These are phyloP conservation scores for Stenoptilia bipunctidactyla DNA, from an alignment of 2,888 invertebrate genomes.

Conservation along the genomic window DNA sequence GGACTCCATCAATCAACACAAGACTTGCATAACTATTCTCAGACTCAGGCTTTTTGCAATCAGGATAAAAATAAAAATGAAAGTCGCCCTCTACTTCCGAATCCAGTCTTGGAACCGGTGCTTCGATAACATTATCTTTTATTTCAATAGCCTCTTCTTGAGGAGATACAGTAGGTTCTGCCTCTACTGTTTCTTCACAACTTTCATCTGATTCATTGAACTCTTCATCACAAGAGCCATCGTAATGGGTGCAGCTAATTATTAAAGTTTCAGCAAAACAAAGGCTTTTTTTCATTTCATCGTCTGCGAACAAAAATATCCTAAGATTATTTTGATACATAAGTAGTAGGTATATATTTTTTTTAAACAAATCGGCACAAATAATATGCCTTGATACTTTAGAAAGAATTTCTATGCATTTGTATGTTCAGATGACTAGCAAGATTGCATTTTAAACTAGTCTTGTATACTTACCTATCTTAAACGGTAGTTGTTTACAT, in stretches of 20 bases:
- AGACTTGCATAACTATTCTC: slow-evolving; percentile 40
- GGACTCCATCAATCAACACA: slow-evolving; percentile 42
- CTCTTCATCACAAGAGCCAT: slow-evolving; percentile 28
- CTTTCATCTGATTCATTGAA: slow-evolving; percentile 55
- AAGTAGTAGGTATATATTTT: too few relatives aligned
- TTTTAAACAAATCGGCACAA: too few relatives aligned
- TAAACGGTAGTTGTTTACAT: slow-evolving; percentile 45
- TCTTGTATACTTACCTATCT: slow-evolving; percentile 40
- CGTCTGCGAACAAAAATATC: too few relatives aligned
- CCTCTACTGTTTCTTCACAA: slow-evolving; percentile 30
- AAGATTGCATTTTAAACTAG: too few relatives aligned
- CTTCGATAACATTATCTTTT: slow-evolving; percentile 24
- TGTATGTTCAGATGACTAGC: too few relatives aligned
- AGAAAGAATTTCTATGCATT: too few relatives aligned
- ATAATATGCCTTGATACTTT: too few relatives aligned
- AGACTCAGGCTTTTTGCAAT: slow-evolving; percentile 35
- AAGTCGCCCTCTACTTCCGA: slow-evolving; percentile 42
- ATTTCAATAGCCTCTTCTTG: slow-evolving; percentile 22
- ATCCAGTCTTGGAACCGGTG: slow-evolving; percentile 17
- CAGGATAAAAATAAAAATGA: slow-evolving; percentile 58
- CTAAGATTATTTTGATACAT: too few relatives aligned
- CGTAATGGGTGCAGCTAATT: slow-evolving; percentile 60
- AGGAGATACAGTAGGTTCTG: slow-evolving; percentile 26
- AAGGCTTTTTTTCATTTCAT: slow-evolving; percentile 51
- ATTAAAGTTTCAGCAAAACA: slow-evolving; percentile 68